Evolutionary conservation across 2,888 invertebrate genomes (phyloP).

Genomic region (Pammene fasciana): DNA sequence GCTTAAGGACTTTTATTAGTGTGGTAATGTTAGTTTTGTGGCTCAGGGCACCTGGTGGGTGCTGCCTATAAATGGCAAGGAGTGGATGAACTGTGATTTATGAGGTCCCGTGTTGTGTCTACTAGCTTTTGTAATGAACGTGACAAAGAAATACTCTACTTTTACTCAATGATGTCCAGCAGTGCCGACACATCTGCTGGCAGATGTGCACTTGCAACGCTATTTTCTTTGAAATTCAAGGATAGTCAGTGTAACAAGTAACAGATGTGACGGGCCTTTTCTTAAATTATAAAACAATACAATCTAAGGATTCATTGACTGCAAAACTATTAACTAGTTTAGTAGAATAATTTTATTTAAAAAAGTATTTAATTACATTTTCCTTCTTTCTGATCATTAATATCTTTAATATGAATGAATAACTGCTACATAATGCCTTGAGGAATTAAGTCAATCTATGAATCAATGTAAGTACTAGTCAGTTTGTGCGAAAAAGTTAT

Average conservation of each 20-base stretch:
- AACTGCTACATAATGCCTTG: too few relatives aligned
- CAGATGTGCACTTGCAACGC: conserved; percentile 35
- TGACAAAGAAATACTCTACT: conserved; percentile 24
- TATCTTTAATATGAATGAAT: too few relatives aligned
- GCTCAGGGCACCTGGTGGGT: conserved; percentile 35
- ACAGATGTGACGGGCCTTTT: not conserved
- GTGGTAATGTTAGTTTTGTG: not conserved
- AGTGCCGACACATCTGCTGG: conserved; percentile 22
- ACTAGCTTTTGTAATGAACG: conserved; percentile 26
- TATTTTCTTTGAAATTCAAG: conserved; percentile 12
- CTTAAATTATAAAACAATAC: not conserved
- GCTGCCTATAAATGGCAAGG: conserved; percentile 36
- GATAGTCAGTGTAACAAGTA: not conserved
- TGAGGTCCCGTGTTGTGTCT: conserved; percentile 23
- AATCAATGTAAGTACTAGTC: too few relatives aligned
- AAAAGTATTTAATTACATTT: too few relatives aligned
- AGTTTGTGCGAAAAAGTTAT: too few relatives aligned
- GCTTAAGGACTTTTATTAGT: not conserved
- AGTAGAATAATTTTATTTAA: too few relatives aligned
- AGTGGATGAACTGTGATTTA: conserved; percentile 41
- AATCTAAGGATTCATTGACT: too few relatives aligned
- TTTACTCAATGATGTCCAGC: conserved; percentile 19
- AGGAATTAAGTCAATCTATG: too few relatives aligned
- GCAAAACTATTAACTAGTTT: too few relatives aligned
- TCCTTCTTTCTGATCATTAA: too few relatives aligned